Evolutionary conservation across 2,113 vertebrate species (phyloP), one percentile per base, ranked within the genome.

Genomic region (Dicrurus megarhynchus): DNA sequence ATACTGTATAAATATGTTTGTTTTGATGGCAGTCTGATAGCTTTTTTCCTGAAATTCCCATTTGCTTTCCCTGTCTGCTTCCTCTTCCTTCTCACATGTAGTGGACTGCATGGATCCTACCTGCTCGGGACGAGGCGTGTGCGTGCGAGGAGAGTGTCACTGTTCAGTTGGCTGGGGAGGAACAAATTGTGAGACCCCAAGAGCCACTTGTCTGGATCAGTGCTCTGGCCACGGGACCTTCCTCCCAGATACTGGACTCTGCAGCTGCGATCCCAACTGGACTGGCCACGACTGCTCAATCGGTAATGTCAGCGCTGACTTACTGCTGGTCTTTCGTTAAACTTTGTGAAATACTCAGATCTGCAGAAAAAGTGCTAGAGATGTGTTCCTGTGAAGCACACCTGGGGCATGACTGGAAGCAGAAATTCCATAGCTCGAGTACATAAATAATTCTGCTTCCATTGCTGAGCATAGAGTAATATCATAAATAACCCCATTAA

Each of bases 31-130:
- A 71, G 8, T 41, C 23, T 83, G 39, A 30, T 21, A 22, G 18
- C 33, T 42, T 59, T 56, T 49, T 56, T 50, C 11, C 33, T 79
- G 41, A 42, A 64, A 81, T 84, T 75, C 32, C 26, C 46, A 18
- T 69, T 87, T 87, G 12, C 21, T 91, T 85, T 90, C 39, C 8
- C 33, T 68, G 2, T 87, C 27, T 95, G 1, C 19, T 41, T 89
- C 37, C n/a, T 52, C 13, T 77, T 69, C 33, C 11, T 90, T 90
- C 87, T 56, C 30, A 19, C 63, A 74, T 87, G 30, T 90, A 99
- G 99, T 99, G 98, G 99, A 99, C 97, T 99, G 99, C 95, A 97
- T 99, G 98, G 99, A 99, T 93, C 99, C 99, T 8, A 99, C 99
- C 1, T 99, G 99, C 95, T 99, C 99, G 0, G 98, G 99, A 53